Conservation (phyloP, 2,797 vertebrate genomes). For the Harpagifer antarcticus region DNA sequence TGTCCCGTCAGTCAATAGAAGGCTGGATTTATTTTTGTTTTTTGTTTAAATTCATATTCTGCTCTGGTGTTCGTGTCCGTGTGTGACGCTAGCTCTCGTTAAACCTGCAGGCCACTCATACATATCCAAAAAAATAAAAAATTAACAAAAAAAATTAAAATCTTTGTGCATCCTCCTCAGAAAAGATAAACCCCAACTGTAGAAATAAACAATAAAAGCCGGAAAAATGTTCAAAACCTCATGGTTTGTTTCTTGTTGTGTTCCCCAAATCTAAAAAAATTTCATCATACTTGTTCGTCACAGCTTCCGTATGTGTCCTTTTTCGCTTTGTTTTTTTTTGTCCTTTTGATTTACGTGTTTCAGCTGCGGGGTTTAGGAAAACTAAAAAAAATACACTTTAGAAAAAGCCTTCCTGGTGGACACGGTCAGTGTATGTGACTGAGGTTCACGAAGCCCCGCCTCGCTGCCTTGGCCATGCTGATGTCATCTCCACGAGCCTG, state of each 20-base stretch:
- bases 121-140: constrained; percentile 83
- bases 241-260: constrained; percentile 85
- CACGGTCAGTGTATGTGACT: constrained; percentile 98
- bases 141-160: constrained; percentile 92
- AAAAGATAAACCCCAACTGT: constrained; percentile 80
- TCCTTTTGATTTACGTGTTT: constrained; percentile 78
- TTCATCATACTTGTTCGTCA: constrained; percentile 82
- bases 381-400: constrained; percentile 89
- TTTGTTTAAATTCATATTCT: constrained; percentile 50
- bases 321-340: constrained; percentile 50
- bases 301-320: constrained; percentile 89
- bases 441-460: constrained; percentile 92
- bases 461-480: constrained; percentile 82
- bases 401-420: constrained; percentile 92
- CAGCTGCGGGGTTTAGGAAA: constrained; percentile 89
- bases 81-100: constrained; percentile 73
- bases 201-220: constrained; percentile 92
- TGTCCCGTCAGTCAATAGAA: constrained; percentile 69
- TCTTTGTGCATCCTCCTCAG: constrained; percentile 98
- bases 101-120: constrained; percentile 81
- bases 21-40: constrained; percentile 51
- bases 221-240: constrained; percentile 89
- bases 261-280: constrained; percentile 95
- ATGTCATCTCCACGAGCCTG: constrained; percentile 78
- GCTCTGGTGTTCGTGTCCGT: constrained; percentile 56